Evolutionary conservation across 2,888 invertebrate species (phyloP), one percentile per base, ranked within the genome.

Genomic region (Toxonevra muliebris): DNA sequence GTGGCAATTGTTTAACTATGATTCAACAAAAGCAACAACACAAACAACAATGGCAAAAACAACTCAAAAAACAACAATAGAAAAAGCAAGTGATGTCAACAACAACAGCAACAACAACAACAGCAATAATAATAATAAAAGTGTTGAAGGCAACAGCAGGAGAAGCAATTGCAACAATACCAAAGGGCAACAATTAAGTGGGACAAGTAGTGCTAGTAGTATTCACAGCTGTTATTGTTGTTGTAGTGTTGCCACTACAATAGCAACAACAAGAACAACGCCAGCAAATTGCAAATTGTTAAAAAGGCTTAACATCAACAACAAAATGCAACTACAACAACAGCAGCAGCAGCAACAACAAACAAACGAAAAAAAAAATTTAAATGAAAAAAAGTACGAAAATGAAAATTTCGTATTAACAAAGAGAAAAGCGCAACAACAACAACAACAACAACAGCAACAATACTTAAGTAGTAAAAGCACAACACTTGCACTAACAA

Each of bases 1-100:
- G 66, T 71, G 66, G 54, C 69, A 72, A 71, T 69, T 73, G 67
- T 70, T 69, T 67, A 60, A 66, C 54, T 69, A 70, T 69, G 57
- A 61, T 59, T 67, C 67, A 72, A 52, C 62, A 65, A 65, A 17
- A 42, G 50, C 55, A 60, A 66, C 60, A 66, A 54, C 30, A 45
- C 17, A 43, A 54, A 30, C 41, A 61, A 19, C 15, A 54, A 65
- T 19, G 40, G 54, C 52, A 15, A 30, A 11, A 58, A 40, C 58
- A 67, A 43, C 30, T 8, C 17, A 45, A 54, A 20, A 19, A 30
- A 13, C 8, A 57, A 12, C 42, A 17, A 17, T 11, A 43, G 53
- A n/a, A 53, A 53, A 53, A 19, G 53, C 15, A 17, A 65, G 53
- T 65, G 48, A 65, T 40, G 62, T 45, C 43, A 63, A 61, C 54